Conservation (phyloP, 2,113 vertebrate species). For the Rhynchopsitta pachyrhyncha region DNA sequence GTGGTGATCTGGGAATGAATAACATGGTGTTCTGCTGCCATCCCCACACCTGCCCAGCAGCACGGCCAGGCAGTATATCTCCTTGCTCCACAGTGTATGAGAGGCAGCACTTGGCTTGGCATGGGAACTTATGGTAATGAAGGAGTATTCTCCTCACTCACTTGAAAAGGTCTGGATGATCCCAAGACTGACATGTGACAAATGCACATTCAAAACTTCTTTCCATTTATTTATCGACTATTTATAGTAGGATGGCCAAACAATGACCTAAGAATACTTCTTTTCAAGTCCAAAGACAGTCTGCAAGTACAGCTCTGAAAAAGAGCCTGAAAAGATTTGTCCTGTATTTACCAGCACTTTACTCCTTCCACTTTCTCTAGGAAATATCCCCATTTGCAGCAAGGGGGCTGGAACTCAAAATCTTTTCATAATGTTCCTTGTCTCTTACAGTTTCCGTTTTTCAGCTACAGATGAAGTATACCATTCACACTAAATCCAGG, state of each 20-base stretch:
- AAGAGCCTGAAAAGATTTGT: background rate
- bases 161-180: background rate
- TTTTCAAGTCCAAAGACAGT: background rate
- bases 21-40: background rate
- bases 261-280: background rate
- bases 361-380: background rate
- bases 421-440: background rate
- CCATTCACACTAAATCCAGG: background rate
- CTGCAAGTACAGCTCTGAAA: background rate
- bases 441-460: background rate
- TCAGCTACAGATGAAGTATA: background rate
- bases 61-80: rapidly evolving
- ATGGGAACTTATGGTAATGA: background rate
- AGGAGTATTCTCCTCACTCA: background rate
- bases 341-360: background rate
- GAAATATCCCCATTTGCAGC: background rate
- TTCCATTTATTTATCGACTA: background rate
- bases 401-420: background rate
- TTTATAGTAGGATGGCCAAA: background rate
- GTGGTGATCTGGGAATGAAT: background rate
- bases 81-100: background rate
- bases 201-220: background rate
- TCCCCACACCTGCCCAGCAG: background rate
- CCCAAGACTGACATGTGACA: background rate
- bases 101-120: background rate